Base-by-base conservation (phyloP, 2,797 vertebrate species). In the Loris lydekkerianus region DNA sequence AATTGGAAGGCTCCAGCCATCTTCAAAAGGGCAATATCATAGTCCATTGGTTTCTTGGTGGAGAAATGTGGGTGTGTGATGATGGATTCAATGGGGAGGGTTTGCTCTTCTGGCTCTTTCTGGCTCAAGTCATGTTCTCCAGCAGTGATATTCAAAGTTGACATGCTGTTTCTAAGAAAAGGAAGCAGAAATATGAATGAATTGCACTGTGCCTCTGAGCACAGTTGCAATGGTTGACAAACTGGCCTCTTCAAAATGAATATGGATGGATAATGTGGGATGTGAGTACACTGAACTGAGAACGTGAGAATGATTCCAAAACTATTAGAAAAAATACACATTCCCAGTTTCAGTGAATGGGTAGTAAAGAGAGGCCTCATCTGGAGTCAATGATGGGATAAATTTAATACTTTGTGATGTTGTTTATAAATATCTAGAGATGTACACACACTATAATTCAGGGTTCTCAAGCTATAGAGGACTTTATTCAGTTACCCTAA, bases 1-100 rank as follows among this genome's bases (percentile, higher is more conserved):
- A 99, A 99, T 88, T 13, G 97, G 93, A 99, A 99, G 93, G 18
- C 56, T 63, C 98, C 98, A 43, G 98, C 97, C 97, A 99, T 95
- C 97, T 99, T 98, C 91, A 99, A 89, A 89, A 99, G 98, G 67
- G 99, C 99, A 3, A 99, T 98, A 87, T 99, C 99, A 53, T 99
- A 99, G 97, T 98, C 98, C 99, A 99, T 98, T 0, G 99, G 99
- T 75, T 97, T 98, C 58, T 93, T 97, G 8, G 73, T 98, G 72
- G 98, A 98, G 98, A 99, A 99, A 80, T 98, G 98, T 37, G 99
- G 99, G 37, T 99, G 99, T 94, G 98, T 97, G 11, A 98, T 98
- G 85, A 98, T 93, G 0, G 97, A 97, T 96, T 98, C 98, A 91
- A 99, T 97, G 14, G 94, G 70, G 43, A 99, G 98, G 0, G 96